Percentiles rank a stretch among this genome's conserved stretches.
Evolutionary conservation across 1,140 invertebrate genomes (phyloP).

Genomic region (Diabrotica virgifera): DNA sequence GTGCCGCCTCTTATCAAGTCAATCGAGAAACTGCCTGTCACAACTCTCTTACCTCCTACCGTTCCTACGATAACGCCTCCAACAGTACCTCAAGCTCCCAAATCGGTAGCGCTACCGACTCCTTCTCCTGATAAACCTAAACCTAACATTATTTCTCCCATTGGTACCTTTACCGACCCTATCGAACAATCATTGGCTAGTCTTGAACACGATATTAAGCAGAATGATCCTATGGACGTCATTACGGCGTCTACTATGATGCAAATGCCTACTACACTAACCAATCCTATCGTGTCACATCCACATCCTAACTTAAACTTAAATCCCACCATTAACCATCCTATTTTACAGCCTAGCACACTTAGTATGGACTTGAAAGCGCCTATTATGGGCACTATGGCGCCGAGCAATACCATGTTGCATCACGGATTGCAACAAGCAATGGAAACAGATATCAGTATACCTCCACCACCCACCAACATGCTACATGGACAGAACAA

Average conservation of each 20-base stretch:
- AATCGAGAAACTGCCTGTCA: constrained; percentile 21
- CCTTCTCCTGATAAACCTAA: constrained; percentile 44
- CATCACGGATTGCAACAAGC: constrained; percentile 34
- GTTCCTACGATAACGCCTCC: constrained; percentile 24
- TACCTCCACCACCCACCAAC: constrained; percentile 22
- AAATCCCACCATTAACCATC: constrained; percentile 24
- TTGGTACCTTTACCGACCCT: constrained; percentile 55
- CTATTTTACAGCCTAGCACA: constrained; percentile 24
- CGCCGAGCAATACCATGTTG: constrained; percentile 36
- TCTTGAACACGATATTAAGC: constrained; percentile 58
- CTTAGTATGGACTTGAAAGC: constrained; percentile 35
- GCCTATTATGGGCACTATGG: constrained; percentile 28
- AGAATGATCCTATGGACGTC: constrained; percentile 50
- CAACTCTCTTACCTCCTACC: constrained; percentile 13
- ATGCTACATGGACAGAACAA: constrained; percentile 49
- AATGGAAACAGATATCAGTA: constrained; percentile 44
- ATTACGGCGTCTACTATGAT: constrained; percentile 29
- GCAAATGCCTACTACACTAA: constrained; percentile 36
- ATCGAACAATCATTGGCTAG: constrained; percentile 64
- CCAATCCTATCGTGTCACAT: constrained; percentile 26
- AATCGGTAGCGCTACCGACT: constrained; percentile 48
- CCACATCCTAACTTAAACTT: constrained; percentile 22
- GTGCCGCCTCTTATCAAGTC: constrained; percentile 16
- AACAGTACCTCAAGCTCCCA: constrained; percentile 38
- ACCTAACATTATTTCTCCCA: constrained; percentile 41